Percentiles rank a stretch among this genome's conserved stretches.
Conservation (phyloP, 2,797 vertebrate species). For the Epinephelus malabaricus region DNA sequence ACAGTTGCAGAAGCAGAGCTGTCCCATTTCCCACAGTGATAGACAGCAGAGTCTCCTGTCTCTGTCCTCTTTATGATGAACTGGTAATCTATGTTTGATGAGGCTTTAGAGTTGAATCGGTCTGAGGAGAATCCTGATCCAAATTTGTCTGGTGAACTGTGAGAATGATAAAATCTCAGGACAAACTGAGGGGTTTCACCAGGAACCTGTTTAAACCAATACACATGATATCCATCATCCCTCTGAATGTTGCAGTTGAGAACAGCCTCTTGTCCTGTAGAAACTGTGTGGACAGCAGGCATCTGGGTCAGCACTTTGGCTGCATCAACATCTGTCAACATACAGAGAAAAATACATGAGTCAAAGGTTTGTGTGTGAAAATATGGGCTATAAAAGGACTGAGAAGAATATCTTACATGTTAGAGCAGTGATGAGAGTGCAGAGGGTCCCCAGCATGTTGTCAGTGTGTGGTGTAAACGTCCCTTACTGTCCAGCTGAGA, state of each 20-base stretch:
- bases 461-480: conserved; percentile 41
- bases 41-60: conserved; percentile 54
- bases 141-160: accelerated
- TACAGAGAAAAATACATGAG: background rate
- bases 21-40: conserved; percentile 43
- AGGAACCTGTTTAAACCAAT: conserved; percentile 59
- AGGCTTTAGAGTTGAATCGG: conserved; percentile 38
- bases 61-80: conserved; percentile 55
- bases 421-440: background rate
- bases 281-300: conserved; percentile 33
- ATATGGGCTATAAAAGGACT: too few species aligned
- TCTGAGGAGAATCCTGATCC: conserved; percentile 48
- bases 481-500: conserved; percentile 18
- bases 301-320: conserved; percentile 50
- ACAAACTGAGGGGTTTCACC: conserved; percentile 50
- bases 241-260: conserved; percentile 53
- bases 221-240: accelerated
- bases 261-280: conserved; percentile 27
- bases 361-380: too few species aligned
- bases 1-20: background rate
- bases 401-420: too few species aligned
- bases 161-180: accelerated
- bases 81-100: conserved; percentile 47
- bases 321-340: conserved; percentile 54
- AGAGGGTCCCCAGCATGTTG: conserved; percentile 39